A percentile compares a stretch with the other conserved stretches of the same genome.
phyloP scores from a whole-genome alignment of 2,113 vertebrate genomes.

The Dendrocopos noguchii region DNA sequence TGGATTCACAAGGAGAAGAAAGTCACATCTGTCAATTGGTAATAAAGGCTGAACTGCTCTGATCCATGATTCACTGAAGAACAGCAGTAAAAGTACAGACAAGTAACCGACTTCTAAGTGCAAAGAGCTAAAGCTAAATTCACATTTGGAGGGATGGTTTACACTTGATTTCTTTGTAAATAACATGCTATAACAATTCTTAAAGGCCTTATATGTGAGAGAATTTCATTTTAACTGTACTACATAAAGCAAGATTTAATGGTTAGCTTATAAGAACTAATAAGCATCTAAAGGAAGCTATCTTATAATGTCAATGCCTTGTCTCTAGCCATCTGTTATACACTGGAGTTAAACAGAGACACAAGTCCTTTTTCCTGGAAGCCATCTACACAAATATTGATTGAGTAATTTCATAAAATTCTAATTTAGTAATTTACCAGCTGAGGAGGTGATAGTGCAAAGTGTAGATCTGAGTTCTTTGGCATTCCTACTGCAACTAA shows the following conservation, averaged over 20 bases:
- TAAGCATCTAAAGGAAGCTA: conserved; percentile 39
- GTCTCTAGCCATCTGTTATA: conserved; percentile 46
- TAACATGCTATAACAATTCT: not conserved
- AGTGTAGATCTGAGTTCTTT: conserved; percentile 48
- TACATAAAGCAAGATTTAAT: conserved; percentile 17
- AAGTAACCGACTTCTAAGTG: not conserved
- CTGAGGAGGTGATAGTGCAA: conserved; percentile 62
- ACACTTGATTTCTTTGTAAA: not conserved
- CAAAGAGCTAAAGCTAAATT: not conserved
- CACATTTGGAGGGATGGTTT: not conserved
- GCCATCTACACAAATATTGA: conserved; percentile 62
- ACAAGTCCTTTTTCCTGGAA: conserved; percentile 72
- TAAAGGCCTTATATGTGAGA: not conserved
- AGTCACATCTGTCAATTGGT: not conserved
- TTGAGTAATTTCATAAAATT: conserved; percentile 67
- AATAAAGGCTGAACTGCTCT: not conserved
- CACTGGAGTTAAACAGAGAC: conserved; percentile 30
- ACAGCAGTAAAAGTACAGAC: not conserved
- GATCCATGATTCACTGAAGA: not conserved
- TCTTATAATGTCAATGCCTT: conserved; percentile 29
- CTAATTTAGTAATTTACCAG: conserved; percentile 48
- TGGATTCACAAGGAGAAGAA: not conserved
- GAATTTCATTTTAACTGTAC: conserved; percentile 34
- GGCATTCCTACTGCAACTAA: conserved; percentile 73
- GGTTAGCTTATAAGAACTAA: conserved; percentile 28